Evolutionary conservation across 2,797 vertebrate genomes (phyloP).

Genomic region (Astyanax mexicanus): DNA sequence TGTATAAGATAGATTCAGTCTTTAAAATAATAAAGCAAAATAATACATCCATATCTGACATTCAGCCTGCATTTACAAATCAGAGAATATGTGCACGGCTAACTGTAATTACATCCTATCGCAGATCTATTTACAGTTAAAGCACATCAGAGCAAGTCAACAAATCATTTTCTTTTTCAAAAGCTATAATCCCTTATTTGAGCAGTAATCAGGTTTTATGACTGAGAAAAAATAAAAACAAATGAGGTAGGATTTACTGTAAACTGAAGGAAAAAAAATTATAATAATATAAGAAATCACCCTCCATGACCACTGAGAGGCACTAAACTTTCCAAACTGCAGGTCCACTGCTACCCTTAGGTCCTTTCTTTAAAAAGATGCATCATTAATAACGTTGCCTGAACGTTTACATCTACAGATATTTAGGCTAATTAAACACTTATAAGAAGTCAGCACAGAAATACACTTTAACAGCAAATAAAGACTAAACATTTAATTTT

Average conservation of each 20-base stretch:
- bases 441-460: conserved; percentile 9
- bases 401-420: background rate
- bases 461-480: conserved; percentile 10
- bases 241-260: conserved; percentile 41
- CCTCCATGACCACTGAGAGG: conserved; percentile 30
- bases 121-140: background rate
- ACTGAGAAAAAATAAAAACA: conserved; percentile 20
- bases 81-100: background rate
- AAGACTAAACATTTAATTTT: conserved; percentile 2
- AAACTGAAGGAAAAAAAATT: background rate
- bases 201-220: conserved; percentile 10
- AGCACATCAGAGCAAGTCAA: conserved; percentile 4
- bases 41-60: background rate
- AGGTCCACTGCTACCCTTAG: background rate
- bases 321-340: conserved; percentile 22
- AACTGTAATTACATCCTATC: background rate
- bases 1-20: background rate
- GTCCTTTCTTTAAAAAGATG: background rate
- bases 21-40: background rate
- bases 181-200: background rate
- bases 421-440: conserved; percentile 2
- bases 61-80: background rate
- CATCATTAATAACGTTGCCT: background rate
- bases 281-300: no score
- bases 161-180: conserved; percentile 2